phyloP scores from a whole-genome alignment of 2,888 invertebrate species.

The Drosophila atripex region DNA sequence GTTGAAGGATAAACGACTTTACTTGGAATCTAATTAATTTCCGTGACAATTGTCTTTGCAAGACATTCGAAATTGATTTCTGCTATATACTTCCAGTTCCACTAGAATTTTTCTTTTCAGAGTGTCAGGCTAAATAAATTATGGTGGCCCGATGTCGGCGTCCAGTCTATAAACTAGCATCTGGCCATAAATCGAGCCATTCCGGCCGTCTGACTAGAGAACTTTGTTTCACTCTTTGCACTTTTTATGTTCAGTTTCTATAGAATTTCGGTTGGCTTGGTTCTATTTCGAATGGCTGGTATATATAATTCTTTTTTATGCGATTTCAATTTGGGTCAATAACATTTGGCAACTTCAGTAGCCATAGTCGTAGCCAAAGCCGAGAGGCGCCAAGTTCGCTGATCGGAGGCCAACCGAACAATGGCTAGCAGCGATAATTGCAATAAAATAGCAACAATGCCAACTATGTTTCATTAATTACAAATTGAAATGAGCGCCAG shows the following conservation, averaged over 20 bases:
- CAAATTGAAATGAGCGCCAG: conserved; percentile 44
- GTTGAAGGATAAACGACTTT: not conserved
- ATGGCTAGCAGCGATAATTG: conserved; percentile 43
- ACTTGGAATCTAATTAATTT: not conserved
- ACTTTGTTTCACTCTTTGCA: conserved; percentile 31
- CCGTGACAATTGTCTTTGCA: conserved; percentile 11
- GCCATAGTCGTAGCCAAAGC: conserved; percentile 16
- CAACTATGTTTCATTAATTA: conserved; percentile 48
- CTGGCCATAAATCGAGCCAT: conserved; percentile 39
- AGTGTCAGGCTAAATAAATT: conserved; percentile 41
- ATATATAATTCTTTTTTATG: conserved; percentile 36
- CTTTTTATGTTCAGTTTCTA: conserved; percentile 8
- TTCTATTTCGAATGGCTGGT: conserved; percentile 55
- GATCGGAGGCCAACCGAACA: conserved; percentile 61
- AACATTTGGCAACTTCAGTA: conserved; percentile 73
- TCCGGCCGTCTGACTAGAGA: conserved; percentile 1
- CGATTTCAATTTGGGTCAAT: conserved; percentile 71
- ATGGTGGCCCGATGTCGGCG: conserved; percentile 21
- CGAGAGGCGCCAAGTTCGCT: conserved; percentile 72
- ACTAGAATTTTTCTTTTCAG: conserved; percentile 35
- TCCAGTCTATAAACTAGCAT: conserved; percentile 24
- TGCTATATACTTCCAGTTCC: conserved; percentile 11
- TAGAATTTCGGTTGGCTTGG: conserved; percentile 34
- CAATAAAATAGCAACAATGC: conserved; percentile 35
- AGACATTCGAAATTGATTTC: conserved; percentile 24